These are phyloP conservation scores for Drosophila willistoni DNA, from an alignment of 1,140 invertebrate species.

Conservation along the genomic window DNA sequence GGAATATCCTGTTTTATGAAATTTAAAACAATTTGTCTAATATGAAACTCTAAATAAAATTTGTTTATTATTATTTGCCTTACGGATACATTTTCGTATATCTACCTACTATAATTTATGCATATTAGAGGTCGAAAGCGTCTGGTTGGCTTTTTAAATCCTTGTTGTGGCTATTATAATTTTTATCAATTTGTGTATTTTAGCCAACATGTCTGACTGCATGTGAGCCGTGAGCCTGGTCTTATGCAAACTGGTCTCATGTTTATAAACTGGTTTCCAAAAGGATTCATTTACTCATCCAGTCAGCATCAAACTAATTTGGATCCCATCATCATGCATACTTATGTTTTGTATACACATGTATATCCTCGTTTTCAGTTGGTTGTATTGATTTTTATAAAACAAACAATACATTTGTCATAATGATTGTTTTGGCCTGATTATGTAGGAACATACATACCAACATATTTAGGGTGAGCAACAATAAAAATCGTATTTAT, in stretches of 20 bases:
- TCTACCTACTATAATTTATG: background rate
- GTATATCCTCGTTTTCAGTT: too few species aligned
- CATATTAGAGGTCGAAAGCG: background rate
- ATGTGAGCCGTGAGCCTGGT: background rate
- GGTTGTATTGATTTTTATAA: background rate
- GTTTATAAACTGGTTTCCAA: background rate
- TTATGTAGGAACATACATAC: background rate
- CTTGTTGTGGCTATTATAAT: background rate
- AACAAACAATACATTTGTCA: constrained; percentile 7
- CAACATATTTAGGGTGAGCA: constrained; percentile 30
- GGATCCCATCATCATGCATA: background rate
- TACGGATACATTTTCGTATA: too few species aligned
- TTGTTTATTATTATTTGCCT: too few species aligned
- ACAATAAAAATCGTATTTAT: constrained; percentile 36
- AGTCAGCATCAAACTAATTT: background rate
- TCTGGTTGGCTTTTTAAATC: constrained; percentile 1
- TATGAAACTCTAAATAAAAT: too few species aligned
- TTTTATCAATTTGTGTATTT: constrained; percentile 11
- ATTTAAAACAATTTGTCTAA: background rate
- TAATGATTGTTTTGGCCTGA: constrained; percentile 6
- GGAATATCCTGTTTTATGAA: too few species aligned
- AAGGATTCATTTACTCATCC: background rate
- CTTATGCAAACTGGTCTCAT: constrained; percentile 2
- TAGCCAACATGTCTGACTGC: constrained; percentile 1
- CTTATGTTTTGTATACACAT: too few species aligned